A percentile compares a stretch with the other conserved stretches of the same genome.
phyloP scores from a whole-genome alignment of 1,140 invertebrate species.

The Drosophila tsacasi region DNA sequence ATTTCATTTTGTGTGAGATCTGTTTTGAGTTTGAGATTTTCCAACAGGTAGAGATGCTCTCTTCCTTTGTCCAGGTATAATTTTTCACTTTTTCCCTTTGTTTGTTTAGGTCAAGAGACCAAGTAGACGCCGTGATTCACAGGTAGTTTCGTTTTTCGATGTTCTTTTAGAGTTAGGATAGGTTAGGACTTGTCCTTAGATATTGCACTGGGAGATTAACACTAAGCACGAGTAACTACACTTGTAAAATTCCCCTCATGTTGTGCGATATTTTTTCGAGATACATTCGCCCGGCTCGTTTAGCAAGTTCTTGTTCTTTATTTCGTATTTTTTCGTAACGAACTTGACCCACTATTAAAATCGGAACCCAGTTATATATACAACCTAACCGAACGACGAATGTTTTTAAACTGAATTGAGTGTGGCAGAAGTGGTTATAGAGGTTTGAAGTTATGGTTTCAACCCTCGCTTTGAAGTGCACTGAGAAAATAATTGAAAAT shows the following conservation, averaged over 20 bases:
- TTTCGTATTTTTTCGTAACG: conserved; percentile 46
- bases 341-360: conserved; percentile 38
- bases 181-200: conserved; percentile 31
- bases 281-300: conserved; percentile 26
- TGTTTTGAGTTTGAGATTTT: conserved; percentile 23
- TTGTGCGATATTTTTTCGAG: conserved; percentile 36
- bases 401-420: conserved; percentile 58
- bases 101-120: conserved; percentile 66
- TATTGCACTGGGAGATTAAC: conserved; percentile 65
- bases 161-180: conserved; percentile 36
- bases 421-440: conserved; percentile 22
- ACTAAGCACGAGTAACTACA: conserved; percentile 37
- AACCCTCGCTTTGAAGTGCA: conserved; percentile 16
- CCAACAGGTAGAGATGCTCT: conserved; percentile 50
- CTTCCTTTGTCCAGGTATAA: conserved; percentile 42
- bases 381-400: conserved; percentile 66
- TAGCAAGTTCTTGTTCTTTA: conserved; percentile 12
- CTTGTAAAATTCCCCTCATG: conserved; percentile 14
- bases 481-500: not conserved
- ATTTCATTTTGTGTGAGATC: conserved; percentile 85
- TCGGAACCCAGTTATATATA: conserved; percentile 51
- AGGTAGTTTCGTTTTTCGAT: conserved; percentile 53
- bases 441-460: conserved; percentile 25
- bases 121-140: conserved; percentile 11
- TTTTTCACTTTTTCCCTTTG: conserved; percentile 36